A percentile compares a stretch with the other conserved stretches of the same genome.
These are phyloP conservation scores for Melanerpes aurifrons DNA, from an alignment of 2,113 vertebrate species.

Conservation along the genomic window DNA sequence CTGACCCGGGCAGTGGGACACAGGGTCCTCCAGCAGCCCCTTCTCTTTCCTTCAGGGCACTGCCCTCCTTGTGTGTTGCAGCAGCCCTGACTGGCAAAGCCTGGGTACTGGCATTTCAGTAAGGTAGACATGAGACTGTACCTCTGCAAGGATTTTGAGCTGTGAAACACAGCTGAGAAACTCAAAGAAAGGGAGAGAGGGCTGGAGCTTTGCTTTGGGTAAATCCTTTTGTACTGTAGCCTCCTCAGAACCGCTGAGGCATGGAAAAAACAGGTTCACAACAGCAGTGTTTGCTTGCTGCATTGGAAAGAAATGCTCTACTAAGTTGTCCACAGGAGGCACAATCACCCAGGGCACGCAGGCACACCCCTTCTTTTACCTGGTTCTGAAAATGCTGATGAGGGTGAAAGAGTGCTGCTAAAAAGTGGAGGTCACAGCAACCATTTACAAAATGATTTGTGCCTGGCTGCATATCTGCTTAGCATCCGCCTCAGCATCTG, in stretches of 20 bases:
- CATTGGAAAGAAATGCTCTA: background rate
- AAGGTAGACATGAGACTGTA: background rate
- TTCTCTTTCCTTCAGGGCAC: background rate
- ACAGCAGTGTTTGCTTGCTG: background rate
- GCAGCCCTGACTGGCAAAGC: background rate
- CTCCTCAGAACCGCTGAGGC: background rate
- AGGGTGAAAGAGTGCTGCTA: background rate
- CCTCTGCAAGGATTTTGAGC: background rate
- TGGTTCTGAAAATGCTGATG: background rate
- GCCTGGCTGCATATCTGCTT: background rate
- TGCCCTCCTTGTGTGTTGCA: fast-evolving
- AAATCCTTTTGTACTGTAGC: background rate
- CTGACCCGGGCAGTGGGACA: background rate
- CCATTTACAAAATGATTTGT: background rate
- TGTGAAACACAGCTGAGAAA: background rate
- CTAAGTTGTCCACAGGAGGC: background rate
- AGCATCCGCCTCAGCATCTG: background rate
- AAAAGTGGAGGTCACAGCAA: background rate
- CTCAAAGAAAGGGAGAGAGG: background rate
- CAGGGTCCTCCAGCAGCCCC: background rate
- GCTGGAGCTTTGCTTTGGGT: background rate
- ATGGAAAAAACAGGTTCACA: background rate
- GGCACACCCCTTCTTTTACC: background rate
- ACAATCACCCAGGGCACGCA: background rate
- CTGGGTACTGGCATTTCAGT: background rate